Conservation (phyloP, 1,140 invertebrate species). For the Drosophila auraria region DNA sequence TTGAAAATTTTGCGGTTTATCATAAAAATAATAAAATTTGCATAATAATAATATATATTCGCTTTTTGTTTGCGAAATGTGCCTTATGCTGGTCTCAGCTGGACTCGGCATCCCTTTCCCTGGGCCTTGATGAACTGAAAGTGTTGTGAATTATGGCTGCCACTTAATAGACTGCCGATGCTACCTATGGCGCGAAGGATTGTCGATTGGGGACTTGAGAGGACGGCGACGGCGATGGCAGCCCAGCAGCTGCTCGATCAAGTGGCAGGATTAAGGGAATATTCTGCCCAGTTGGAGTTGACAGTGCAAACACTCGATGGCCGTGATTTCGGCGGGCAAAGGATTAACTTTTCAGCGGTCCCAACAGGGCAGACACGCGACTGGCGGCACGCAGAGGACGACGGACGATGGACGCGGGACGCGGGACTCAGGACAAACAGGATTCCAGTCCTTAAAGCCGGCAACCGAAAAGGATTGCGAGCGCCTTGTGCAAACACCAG, state of each 20-base stretch:
- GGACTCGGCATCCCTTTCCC: constrained; percentile 52
- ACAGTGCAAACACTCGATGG: constrained; percentile 65
- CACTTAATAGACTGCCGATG: constrained; percentile 59
- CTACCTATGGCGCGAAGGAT: constrained; percentile 53
- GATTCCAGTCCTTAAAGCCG: constrained; percentile 26
- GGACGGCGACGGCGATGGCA: constrained; percentile 19
- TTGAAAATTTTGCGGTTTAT: constrained; percentile 79
- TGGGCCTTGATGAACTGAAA: constrained; percentile 75
- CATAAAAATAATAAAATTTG: constrained; percentile 83
- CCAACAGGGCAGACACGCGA: constrained; percentile 67
- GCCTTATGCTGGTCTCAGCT: constrained; percentile 60
- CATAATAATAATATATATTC: constrained; percentile 74
- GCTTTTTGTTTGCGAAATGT: constrained; percentile 66
- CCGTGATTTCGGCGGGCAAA: constrained; percentile 65
- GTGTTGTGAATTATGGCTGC: constrained; percentile 76
- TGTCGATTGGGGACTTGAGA: constrained; percentile 62
- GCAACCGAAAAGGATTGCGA: constrained; percentile 62
- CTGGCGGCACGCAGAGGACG: constrained; percentile 62
- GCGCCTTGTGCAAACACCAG: constrained; percentile 61
- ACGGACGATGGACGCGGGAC: background rate
- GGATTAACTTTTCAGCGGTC: constrained; percentile 77
- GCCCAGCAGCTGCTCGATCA: constrained; percentile 68
- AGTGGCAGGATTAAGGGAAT: constrained; percentile 72
- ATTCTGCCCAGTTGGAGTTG: constrained; percentile 38
- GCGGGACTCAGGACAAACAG: constrained; percentile 57